Conservation (phyloP, 1,140 invertebrate species). For the Drosophila navojoa region DNA sequence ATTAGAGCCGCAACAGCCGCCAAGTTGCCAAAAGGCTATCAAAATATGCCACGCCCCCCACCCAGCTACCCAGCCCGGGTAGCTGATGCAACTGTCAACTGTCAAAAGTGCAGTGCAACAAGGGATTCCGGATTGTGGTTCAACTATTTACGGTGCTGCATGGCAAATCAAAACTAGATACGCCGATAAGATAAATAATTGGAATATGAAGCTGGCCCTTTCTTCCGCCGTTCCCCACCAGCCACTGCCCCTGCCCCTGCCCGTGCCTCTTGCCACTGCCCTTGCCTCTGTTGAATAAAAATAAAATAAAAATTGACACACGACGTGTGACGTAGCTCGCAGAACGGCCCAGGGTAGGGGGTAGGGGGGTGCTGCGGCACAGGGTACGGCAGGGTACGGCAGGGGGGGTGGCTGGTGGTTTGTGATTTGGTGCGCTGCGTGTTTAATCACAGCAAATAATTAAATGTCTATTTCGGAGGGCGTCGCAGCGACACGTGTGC, state of each 20-base stretch:
- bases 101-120: slow-evolving; percentile 52
- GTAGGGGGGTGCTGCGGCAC: background rate
- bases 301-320: slow-evolving; percentile 30
- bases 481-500: slow-evolving; percentile 76
- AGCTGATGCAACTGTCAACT: slow-evolving; percentile 63
- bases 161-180: slow-evolving; percentile 63
- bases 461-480: slow-evolving; percentile 83
- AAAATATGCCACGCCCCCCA: background rate
- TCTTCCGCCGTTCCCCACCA: background rate
- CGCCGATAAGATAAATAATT: slow-evolving; percentile 79
- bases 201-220: slow-evolving; percentile 73
- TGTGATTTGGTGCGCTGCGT: slow-evolving; percentile 35
- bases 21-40: slow-evolving; percentile 34
- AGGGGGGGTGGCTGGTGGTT: background rate
- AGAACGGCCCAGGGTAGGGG: too few relatives aligned
- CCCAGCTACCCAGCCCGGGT: background rate
- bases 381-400: background rate
- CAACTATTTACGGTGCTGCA: slow-evolving; percentile 38
- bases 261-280: background rate
- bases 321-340: slow-evolving; percentile 28
- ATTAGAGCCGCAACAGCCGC: slow-evolving; percentile 30
- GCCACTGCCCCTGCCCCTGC: background rate
- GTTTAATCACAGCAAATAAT: slow-evolving; percentile 83
- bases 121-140: slow-evolving; percentile 16
- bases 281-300: background rate